A percentile compares a stretch with the other conserved stretches of the same genome.
phyloP scores from a whole-genome alignment of 2,113 vertebrate genomes.

The Pristiophorus japonicus region DNA sequence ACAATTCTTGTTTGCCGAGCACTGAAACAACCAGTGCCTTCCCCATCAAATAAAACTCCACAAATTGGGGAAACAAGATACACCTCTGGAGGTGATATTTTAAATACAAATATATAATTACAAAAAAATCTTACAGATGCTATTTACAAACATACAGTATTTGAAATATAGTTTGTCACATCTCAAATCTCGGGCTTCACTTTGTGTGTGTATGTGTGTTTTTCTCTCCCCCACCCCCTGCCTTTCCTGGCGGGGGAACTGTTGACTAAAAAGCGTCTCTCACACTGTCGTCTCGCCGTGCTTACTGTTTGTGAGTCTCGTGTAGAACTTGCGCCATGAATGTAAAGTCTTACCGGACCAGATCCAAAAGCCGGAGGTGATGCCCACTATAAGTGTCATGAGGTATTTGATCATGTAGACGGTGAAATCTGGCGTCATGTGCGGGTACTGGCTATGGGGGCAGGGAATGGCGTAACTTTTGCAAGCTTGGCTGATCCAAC shows the following conservation, averaged over 20 bases:
- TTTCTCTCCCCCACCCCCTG: too few species aligned
- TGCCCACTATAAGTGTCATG: conserved; percentile 94
- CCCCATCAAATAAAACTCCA: conserved; percentile 29
- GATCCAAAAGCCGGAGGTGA: conserved; percentile 97
- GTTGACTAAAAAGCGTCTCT: conserved; percentile 48
- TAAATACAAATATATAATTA: conserved; percentile 98
- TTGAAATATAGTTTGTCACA: conserved; percentile 41
- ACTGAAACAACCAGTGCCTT: conserved; percentile 39
- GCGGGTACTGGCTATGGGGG: conserved; percentile 67
- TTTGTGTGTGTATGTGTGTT: neutral
- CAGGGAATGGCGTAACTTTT: conserved; percentile 86
- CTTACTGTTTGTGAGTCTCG: conserved; percentile 84
- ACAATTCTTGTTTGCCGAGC: conserved; percentile 41
- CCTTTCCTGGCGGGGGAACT: too few species aligned
- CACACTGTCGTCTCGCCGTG: conserved; percentile 91
- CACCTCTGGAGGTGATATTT: conserved; percentile 47
- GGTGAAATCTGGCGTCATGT: conserved; percentile 87
- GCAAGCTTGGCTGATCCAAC: conserved; percentile 83
- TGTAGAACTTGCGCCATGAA: conserved; percentile 96
- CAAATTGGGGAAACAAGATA: conserved; percentile 3
- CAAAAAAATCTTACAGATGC: conserved; percentile 77
- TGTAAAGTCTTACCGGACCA: conserved; percentile 96
- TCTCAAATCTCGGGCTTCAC: conserved; percentile 6
- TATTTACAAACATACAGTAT: conserved; percentile 73
- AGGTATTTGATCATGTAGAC: conserved; percentile 99